Evolutionary conservation across 2,797 vertebrate genomes (phyloP).

Genomic region (Pseudochromis fuscus): DNA sequence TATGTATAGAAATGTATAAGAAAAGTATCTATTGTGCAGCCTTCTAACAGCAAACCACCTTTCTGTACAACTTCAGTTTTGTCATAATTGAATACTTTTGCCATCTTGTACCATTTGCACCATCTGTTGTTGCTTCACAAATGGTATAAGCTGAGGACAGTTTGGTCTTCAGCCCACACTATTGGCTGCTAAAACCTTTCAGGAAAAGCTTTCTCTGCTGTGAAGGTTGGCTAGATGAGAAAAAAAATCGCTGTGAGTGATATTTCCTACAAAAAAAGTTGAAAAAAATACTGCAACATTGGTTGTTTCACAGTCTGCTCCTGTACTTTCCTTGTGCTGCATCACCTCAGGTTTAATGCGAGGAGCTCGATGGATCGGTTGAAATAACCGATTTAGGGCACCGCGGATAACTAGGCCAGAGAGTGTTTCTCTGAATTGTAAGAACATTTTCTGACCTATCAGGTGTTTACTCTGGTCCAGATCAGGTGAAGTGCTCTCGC

Average conservation of each 20-base stretch:
- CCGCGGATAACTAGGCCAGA: not conserved
- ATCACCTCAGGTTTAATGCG: not conserved
- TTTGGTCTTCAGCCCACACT: not conserved
- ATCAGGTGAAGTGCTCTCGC: not conserved
- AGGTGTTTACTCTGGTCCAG: constrained; percentile 9
- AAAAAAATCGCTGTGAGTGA: not conserved
- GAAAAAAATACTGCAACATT: too few species aligned
- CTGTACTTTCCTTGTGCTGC: not conserved
- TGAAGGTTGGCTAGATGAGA: constrained; percentile 9
- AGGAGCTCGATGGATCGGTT: not conserved
- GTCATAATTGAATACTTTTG: too few species aligned
- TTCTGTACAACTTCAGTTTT: not conserved
- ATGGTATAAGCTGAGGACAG: not conserved
- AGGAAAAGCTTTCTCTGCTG: constrained; percentile 11
- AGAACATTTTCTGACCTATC: constrained; percentile 10
- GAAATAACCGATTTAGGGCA: constrained; percentile 2
- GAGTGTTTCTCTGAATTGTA: not conserved
- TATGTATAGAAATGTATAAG: too few species aligned
- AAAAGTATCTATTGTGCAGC: too few species aligned
- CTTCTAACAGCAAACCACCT: not conserved
- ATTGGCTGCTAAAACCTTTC: constrained; percentile 27
- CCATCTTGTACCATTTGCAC: not conserved
- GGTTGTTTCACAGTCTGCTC: too few species aligned
- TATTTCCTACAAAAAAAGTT: too few species aligned
- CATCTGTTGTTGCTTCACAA: constrained; percentile 4